Evolutionary conservation across 2,888 invertebrate genomes (phyloP), one percentile per base, ranked within the genome.

Genomic region (Pristionchus arcanus): DNA sequence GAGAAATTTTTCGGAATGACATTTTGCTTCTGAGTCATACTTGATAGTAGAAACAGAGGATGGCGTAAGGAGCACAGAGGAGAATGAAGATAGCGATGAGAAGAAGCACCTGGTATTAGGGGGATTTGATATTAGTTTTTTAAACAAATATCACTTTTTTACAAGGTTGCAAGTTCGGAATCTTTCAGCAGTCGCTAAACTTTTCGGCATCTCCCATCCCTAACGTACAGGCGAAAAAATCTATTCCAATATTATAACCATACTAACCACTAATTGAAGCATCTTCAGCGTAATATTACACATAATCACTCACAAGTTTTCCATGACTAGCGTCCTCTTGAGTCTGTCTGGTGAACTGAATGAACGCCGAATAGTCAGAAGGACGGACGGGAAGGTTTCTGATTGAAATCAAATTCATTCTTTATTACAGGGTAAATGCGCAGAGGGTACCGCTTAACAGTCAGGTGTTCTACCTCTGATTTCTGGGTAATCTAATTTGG

Each of bases 21-120:
- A 74, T 7, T 11, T 42, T 84, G 5, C 21, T 25, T 53, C 53
- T 25, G 13, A 34, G 7, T 19, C 28, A 16, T 9, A 87, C 87
- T 53, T 88, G 87, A 74, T 88, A 88, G 55, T 74, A 91, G 85
- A 94, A 94, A 42, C 91, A 92, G 28, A 94, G 90, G n/a, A 92
- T 90, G 53, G 94, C 93, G 86, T 94, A 94, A 3, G 94, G 94
- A 16, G 94, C 94, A 85, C 94, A 93, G 31, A 94, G 89, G 25
- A 94, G 66, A 9, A 94, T 71, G 66, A 91, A 93, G 19, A 92
- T 90, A 34, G 91, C 90, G 37, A 92, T 87, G 34, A 93, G 91
- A 16, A 92, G 86, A 49, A 93, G 91, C 85, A 92, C 92, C 91
- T 92, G 86, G 71, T 90, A 74, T 7, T 9, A 49, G 9, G 42